Base-by-base conservation (phyloP, 2,113 vertebrate species). In the Erinaceus europaeus region DNA sequence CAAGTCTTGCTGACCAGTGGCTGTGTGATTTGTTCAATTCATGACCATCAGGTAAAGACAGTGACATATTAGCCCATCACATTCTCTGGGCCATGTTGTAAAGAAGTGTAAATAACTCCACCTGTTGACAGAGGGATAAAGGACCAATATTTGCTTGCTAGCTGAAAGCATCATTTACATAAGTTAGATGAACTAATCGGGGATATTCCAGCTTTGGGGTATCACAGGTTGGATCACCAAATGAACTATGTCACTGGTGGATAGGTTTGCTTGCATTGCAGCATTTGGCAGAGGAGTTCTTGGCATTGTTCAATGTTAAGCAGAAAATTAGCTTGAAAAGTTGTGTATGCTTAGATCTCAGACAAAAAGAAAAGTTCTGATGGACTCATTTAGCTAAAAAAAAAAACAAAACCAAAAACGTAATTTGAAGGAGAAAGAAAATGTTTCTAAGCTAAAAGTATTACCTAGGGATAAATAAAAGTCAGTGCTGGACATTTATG, bases 241-340 rank as follows among this genome's bases (percentile, higher is more conserved):
- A 62, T 52, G 50, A 89, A 7, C 25, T 20, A 38, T 40, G 46
- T 84, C 71, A 81, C 61, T 84, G 71, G 40, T 50, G 64, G n/a
- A 65, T 52, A 40, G 11, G 15, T 27, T n/a, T 46, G 29, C 40
- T 46, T 89, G 91, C 82, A 61, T 77, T 78, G 36, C 10, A 53
- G 20, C 4, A 44, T 79, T 72, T 87, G 81, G 38, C 29, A 82
- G 73, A 89, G 40, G 18, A 74, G 86, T 69, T 88, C 80, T 55
- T 78, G 46, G 10, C 52, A 90, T 81, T 12, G 44, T 4, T 62
- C n/a, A 68, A 38, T 71, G 46, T 10, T 23, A 75, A 34, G 38
- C 62, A 90, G 53, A 91, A 92, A 81, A 86, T 55, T 44, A 29
- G 23, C 84, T 76, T 73, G 34, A 73, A 87, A 88, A 23, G 44